Percentiles rank a stretch among this genome's conserved stretches.
phyloP scores from a whole-genome alignment of 2,888 invertebrate species.

The Anoncus sp. region DNA sequence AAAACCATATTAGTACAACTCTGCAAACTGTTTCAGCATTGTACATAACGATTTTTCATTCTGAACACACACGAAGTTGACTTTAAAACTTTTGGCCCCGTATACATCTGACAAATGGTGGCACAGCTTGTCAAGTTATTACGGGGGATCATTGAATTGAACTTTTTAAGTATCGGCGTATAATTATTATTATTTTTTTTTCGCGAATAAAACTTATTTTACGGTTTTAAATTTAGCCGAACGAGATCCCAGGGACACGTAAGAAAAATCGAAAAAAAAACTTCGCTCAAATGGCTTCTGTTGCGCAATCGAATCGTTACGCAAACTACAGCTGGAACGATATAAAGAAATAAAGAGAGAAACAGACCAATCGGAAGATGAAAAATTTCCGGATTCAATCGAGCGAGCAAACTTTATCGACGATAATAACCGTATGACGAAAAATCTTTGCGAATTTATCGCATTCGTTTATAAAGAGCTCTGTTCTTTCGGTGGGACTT shows the following conservation, averaged over 20 bases:
- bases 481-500: neutral
- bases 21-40: neutral
- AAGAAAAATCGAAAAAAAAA: neutral
- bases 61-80: neutral
- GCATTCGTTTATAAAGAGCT: constrained; percentile 33
- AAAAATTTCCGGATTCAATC: constrained; percentile 44
- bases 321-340: neutral
- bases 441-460: constrained; percentile 53
- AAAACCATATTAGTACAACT: neutral
- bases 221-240: no score
- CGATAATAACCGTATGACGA: constrained; percentile 47
- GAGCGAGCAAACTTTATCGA: constrained; percentile 56
- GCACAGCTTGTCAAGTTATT: neutral
- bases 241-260: neutral
- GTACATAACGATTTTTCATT: neutral
- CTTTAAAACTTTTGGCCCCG: neutral
- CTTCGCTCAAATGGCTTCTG: neutral
- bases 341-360: constrained; percentile 4
- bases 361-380: constrained; percentile 30
- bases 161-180: no score
- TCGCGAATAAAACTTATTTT: no score
- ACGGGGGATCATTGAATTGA: neutral
- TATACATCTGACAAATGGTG: neutral
- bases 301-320: constrained; percentile 2
- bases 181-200: no score